Evolutionary conservation across 2,113 vertebrate species (phyloP).

Genomic region (Elephas maximus): DNA sequence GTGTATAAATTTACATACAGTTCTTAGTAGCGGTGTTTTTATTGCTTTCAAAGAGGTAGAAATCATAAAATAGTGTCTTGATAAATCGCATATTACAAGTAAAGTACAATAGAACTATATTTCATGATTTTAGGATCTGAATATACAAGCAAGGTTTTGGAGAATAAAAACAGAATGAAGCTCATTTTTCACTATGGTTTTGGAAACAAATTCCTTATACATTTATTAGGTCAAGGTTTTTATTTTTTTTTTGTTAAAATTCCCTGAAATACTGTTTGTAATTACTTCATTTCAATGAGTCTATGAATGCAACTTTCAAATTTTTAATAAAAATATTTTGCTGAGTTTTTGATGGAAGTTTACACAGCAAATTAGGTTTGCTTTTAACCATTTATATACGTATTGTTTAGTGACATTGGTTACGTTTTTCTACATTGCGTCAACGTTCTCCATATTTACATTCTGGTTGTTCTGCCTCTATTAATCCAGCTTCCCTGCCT

Average conservation of each 20-base stretch:
- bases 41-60: slow-evolving; percentile 49
- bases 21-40: slow-evolving; percentile 60
- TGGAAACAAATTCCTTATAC: neutral
- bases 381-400: too few species aligned
- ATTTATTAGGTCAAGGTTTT: neutral
- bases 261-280: neutral
- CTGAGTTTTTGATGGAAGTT: neutral
- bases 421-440: too few species aligned
- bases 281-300: neutral
- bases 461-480: too few species aligned
- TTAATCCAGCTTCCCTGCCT: too few species aligned
- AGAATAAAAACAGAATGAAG: neutral
- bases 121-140: slow-evolving; percentile 35
- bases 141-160: neutral
- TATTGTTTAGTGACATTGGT: too few species aligned
- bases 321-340: too few species aligned
- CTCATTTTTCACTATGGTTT: slow-evolving; percentile 19
- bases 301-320: neutral
- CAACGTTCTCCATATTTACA: too few species aligned
- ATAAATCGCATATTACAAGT: neutral
- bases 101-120: neutral
- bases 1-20: slow-evolving; percentile 51
- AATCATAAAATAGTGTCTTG: slow-evolving; percentile 54
- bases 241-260: neutral
- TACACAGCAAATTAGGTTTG: too few species aligned